These are phyloP conservation scores for Girardia tigrina DNA, from an alignment of 2,888 invertebrate species.

Conservation along the genomic window DNA sequence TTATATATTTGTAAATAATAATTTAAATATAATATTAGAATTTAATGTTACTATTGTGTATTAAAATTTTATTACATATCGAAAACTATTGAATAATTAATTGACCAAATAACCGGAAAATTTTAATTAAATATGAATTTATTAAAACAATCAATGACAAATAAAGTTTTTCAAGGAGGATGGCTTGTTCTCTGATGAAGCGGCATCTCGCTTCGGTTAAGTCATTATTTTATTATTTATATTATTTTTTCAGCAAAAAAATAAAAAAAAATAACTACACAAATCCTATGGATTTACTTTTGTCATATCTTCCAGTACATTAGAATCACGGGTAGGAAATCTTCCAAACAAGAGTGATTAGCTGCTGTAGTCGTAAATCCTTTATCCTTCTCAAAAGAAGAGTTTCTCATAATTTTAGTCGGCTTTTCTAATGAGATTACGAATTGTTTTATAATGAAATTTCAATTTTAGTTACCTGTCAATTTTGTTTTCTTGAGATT, in stretches of 20 bases:
- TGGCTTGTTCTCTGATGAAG: too few species aligned
- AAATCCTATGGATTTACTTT: slow-evolving; percentile 10
- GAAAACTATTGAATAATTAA: too few species aligned
- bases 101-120: too few species aligned
- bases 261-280: background rate
- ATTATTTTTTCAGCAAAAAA: background rate
- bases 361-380: slow-evolving; percentile 3
- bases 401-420: background rate
- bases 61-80: too few species aligned
- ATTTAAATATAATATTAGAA: too few species aligned
- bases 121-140: too few species aligned
- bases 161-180: too few species aligned
- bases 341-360: background rate
- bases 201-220: slow-evolving; percentile 7
- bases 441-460: background rate
- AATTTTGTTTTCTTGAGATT: background rate
- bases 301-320: background rate
- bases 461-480: slow-evolving; percentile 6
- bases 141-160: too few species aligned
- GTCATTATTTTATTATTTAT: background rate
- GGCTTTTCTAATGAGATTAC: slow-evolving; percentile 1
- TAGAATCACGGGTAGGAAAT: background rate
- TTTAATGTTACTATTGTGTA: too few species aligned
- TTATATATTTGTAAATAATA: too few species aligned
- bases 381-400: background rate